Evolutionary conservation across 2,888 invertebrate genomes (phyloP).

Genomic region (Apotomis turbidana): DNA sequence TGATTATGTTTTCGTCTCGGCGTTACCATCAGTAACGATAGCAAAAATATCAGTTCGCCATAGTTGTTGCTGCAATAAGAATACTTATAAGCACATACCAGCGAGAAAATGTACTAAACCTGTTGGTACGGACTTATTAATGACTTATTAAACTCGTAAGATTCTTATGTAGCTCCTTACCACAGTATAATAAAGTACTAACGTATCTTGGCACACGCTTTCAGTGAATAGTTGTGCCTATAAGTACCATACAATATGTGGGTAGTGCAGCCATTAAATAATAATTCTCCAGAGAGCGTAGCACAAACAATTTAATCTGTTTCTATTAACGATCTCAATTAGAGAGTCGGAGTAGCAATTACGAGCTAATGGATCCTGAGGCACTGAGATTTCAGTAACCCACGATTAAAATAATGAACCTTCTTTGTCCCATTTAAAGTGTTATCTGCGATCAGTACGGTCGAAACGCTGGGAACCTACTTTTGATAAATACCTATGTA

Average conservation of each 20-base stretch:
- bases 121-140: no score
- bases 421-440: slow-evolving; percentile 40
- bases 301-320: slow-evolving; percentile 61
- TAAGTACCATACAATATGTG: neutral
- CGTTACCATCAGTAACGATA: no score
- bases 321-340: slow-evolving; percentile 63
- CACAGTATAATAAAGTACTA: no score
- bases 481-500: neutral
- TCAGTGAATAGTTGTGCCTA: slow-evolving; percentile 20
- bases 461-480: slow-evolving; percentile 2
- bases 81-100: no score
- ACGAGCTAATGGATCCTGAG: slow-evolving; percentile 58
- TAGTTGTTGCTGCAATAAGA: no score
- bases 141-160: neutral
- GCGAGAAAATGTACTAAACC: neutral
- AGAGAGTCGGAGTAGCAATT: slow-evolving; percentile 59
- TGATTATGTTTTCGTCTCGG: no score
- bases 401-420: slow-evolving; percentile 43
- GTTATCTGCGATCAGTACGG: slow-evolving; percentile 26
- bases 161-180: neutral
- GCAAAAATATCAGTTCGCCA: no score
- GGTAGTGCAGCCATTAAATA: slow-evolving; percentile 35
- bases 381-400: slow-evolving; percentile 49
- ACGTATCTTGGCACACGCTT: neutral
- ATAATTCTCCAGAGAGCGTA: slow-evolving; percentile 37